A percentile compares a stretch with the other conserved stretches of the same genome.
These are phyloP conservation scores for Lonchura striata DNA, from an alignment of 2,113 vertebrate genomes.

Conservation along the genomic window DNA sequence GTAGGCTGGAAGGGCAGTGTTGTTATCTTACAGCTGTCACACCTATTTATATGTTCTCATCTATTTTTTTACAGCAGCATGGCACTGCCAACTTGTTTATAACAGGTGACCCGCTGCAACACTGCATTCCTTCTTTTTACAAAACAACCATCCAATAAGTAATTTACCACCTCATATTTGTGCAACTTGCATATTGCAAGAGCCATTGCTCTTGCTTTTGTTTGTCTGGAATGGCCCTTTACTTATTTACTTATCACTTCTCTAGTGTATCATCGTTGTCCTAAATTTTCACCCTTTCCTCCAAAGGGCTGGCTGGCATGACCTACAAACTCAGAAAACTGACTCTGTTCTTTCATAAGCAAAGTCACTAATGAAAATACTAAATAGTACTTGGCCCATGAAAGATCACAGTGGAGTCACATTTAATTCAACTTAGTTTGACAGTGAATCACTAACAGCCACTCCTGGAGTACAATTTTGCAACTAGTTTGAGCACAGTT, in stretches of 20 bases:
- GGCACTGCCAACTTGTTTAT: not conserved
- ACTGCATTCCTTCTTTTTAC: not conserved
- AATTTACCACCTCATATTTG: not conserved
- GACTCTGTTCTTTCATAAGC: not conserved
- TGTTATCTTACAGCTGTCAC: not conserved
- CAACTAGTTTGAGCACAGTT: not conserved
- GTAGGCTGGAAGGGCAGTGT: not conserved
- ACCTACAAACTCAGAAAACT: not conserved
- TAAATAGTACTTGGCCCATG: not conserved
- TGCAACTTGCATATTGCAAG: not conserved
- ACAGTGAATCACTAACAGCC: slow-evolving; percentile 11
- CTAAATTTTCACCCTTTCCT: not conserved
- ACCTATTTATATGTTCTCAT: not conserved
- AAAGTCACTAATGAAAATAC: not conserved
- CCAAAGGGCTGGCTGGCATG: not conserved
- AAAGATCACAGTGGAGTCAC: not conserved
- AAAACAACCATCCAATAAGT: not conserved
- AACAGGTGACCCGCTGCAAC: not conserved
- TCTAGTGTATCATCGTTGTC: rapidly evolving
- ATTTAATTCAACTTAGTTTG: not conserved
- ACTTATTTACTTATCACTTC: not conserved
- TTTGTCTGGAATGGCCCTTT: not conserved
- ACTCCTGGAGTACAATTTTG: not conserved
- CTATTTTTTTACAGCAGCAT: not conserved
- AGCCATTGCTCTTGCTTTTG: not conserved